These are phyloP conservation scores for Pilophorus perplexus DNA, from an alignment of 2,888 invertebrate species.

Conservation along the genomic window DNA sequence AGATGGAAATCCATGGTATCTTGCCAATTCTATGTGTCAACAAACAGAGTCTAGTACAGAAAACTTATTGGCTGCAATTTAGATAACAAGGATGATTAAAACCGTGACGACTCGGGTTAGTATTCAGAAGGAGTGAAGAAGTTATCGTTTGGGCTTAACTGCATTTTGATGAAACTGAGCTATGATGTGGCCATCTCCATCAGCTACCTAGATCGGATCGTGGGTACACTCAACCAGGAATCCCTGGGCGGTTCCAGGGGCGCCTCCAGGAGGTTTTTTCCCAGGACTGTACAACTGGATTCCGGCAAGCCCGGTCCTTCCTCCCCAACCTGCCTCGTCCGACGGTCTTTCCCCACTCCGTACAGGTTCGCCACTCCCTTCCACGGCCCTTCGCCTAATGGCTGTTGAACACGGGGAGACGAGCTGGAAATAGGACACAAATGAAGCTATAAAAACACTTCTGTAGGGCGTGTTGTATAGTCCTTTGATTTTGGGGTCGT, in stretches of 20 bases:
- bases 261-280: neutral
- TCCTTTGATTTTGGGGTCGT: neutral
- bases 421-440: slow-evolving; percentile 33
- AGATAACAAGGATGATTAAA: too few relatives aligned
- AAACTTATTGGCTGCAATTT: too few relatives aligned
- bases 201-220: too few relatives aligned
- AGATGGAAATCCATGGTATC: too few relatives aligned
- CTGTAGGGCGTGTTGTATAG: neutral
- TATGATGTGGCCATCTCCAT: too few relatives aligned
- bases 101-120: too few relatives aligned
- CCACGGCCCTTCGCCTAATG: slow-evolving; percentile 23
- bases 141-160: too few relatives aligned
- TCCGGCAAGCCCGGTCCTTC: slow-evolving; percentile 18
- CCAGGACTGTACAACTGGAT: slow-evolving; percentile 33
- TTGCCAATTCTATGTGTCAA: too few relatives aligned
- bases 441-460: slow-evolving; percentile 37
- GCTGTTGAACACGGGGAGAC: slow-evolving; percentile 26
- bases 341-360: neutral
- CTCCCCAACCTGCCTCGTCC: neutral
- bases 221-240: too few relatives aligned
- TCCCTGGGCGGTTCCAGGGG: neutral
- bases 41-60: too few relatives aligned
- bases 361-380: slow-evolving; percentile 15
- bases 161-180: too few relatives aligned
- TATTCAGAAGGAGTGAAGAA: too few relatives aligned